Conservation (phyloP, 2,888 invertebrate species). For the Melinaea menophilus region DNA sequence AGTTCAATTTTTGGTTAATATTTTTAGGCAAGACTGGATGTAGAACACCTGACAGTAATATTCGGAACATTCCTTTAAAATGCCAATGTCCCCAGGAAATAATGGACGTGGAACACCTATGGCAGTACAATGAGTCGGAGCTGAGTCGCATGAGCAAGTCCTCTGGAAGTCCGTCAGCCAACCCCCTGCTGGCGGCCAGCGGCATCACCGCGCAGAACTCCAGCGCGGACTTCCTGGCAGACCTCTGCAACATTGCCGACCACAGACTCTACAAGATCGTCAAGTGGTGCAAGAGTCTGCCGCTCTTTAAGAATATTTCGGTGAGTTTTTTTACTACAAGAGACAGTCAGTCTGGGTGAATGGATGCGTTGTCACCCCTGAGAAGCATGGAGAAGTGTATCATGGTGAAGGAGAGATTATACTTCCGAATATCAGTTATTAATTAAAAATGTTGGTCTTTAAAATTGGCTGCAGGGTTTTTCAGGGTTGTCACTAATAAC, state of each 20-base stretch:
- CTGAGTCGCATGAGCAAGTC: constrained; percentile 80
- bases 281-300: constrained; percentile 98
- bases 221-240: constrained; percentile 91
- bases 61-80: too few relatives aligned
- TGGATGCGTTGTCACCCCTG: too few relatives aligned
- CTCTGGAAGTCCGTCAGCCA: constrained; percentile 59
- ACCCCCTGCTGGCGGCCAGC: constrained; percentile 68
- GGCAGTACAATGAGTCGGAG: constrained; percentile 95
- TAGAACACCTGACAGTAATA: too few relatives aligned
- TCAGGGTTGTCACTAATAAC: background rate
- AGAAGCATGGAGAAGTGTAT: too few relatives aligned
- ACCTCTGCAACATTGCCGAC: constrained; percentile 96
- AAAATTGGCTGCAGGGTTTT: too few relatives aligned
- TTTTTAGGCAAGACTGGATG: too few relatives aligned
- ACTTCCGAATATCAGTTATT: too few relatives aligned
- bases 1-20: too few relatives aligned
- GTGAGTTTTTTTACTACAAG: constrained; percentile 69
- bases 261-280: constrained; percentile 97
- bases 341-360: too few relatives aligned
- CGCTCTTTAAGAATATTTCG: constrained; percentile 96
- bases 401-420: too few relatives aligned
- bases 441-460: too few relatives aligned
- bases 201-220: constrained; percentile 79
- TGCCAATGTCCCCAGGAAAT: constrained; percentile 82
- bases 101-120: constrained; percentile 96